These are phyloP conservation scores for Rhinophrynus dorsalis DNA, from an alignment of 2,797 vertebrate genomes.

Conservation along the genomic window DNA sequence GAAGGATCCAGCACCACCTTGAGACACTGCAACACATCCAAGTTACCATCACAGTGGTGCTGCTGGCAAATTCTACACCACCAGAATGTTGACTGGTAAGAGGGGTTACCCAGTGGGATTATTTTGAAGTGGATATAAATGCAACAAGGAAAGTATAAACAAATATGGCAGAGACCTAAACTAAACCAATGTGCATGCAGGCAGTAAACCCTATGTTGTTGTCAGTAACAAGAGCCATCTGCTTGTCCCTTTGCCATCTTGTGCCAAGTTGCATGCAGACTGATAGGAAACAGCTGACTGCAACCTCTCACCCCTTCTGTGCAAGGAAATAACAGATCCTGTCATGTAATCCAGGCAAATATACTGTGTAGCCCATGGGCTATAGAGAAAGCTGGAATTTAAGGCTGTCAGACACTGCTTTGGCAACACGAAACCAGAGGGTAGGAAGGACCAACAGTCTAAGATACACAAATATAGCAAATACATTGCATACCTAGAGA, in stretches of 20 bases:
- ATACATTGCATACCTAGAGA: too few species aligned
- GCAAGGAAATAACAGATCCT: conserved; percentile 15
- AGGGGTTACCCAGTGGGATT: too few species aligned
- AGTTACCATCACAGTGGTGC: too few species aligned
- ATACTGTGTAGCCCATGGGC: neutral
- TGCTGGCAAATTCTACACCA: too few species aligned
- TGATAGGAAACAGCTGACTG: conserved; percentile 5
- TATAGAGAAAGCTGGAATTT: neutral
- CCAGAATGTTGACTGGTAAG: too few species aligned
- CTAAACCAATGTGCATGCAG: neutral
- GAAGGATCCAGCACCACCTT: too few species aligned
- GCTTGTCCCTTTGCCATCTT: neutral
- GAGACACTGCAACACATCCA: too few species aligned
- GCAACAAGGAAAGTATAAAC: too few species aligned
- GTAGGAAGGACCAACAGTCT: neutral
- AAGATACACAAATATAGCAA: neutral
- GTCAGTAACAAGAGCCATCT: neutral
- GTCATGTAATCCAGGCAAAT: neutral
- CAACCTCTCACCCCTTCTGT: neutral
- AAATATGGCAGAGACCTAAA: too few species aligned
- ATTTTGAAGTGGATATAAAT: too few species aligned
- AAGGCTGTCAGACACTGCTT: neutral
- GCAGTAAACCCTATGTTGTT: neutral
- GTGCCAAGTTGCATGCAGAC: conserved; percentile 1
- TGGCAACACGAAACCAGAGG: neutral